Evolutionary conservation across 1,140 invertebrate species (phyloP), one percentile per base, ranked within the genome.

Genomic region (Cardiocondyla obscurior): DNA sequence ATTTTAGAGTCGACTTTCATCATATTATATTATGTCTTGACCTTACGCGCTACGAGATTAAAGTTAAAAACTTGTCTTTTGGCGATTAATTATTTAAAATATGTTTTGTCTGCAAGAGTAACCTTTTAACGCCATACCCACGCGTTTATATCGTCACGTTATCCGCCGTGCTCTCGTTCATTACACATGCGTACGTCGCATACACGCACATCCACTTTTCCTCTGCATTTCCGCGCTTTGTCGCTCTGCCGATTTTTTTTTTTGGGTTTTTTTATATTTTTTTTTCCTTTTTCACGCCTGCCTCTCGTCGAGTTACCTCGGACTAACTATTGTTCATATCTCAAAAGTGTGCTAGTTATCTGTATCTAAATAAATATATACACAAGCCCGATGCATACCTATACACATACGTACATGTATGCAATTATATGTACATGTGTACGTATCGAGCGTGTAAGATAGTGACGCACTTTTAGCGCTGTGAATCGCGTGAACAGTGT

Each of bases 51-150:
- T 92, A 93, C 69, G 86, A 89, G 76, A 82, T 88, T 90, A 88
- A 90, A 91, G 91, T 93, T 91, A 93, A 92, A 92, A 93, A 92
- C 88, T 92, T 92, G 88, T 88, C 86, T 76, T 93, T 94, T 94
- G 92, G 93, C 93, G 92, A 91, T 92, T 94, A 93, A 92, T 94
- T 94, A 94, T 93, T 93, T 93, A 94, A 94, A 94, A 94, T 94
- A 94, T 93, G 92, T 92, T 91, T 90, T 93, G 88, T 92, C 83
- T 86, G 76, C 39, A 58, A 83, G 86, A 83, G 86, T 86, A 83
- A 85, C 33, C 46, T 19, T 76, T 87, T 77, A 85, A 81, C 77
- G 51, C 81, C 42, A n/a, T 77, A 25, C 53, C 60, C 30, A 3
- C 60, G 65, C 84, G 81, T 85, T 77, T 67, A 83, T 84, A 90